phyloP scores from a whole-genome alignment of 2,113 vertebrate genomes.

The Erythrolamprus reginae region DNA sequence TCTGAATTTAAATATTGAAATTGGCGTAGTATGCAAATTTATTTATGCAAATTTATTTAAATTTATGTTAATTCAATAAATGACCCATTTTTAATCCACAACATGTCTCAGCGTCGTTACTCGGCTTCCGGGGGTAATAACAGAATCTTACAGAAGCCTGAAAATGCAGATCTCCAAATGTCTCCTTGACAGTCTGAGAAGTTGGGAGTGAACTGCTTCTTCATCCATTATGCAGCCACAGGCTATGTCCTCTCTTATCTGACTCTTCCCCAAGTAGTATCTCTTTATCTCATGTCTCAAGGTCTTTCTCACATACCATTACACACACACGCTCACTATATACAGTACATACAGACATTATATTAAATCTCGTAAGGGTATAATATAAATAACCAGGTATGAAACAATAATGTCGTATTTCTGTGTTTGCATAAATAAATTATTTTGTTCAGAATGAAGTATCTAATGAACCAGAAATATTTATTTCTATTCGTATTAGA shows the following conservation, averaged over 20 bases:
- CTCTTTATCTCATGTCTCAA: neutral
- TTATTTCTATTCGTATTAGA: neutral
- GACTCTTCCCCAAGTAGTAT: neutral
- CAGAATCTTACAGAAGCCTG: neutral
- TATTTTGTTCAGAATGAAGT: neutral
- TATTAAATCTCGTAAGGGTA: too few relatives aligned
- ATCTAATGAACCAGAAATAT: neutral
- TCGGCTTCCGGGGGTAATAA: too few relatives aligned
- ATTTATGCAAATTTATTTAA: too few relatives aligned
- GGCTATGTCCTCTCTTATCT: neutral
- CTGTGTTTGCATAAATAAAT: neutral
- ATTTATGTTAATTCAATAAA: too few relatives aligned
- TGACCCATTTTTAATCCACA: too few relatives aligned
- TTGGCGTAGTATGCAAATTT: too few relatives aligned
- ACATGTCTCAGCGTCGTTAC: too few relatives aligned
- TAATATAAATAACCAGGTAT: too few relatives aligned
- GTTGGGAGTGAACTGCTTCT: neutral
- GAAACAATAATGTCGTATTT: too few relatives aligned
- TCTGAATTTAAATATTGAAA: too few relatives aligned
- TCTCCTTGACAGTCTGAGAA: neutral
- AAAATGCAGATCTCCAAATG: neutral
- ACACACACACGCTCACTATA: neutral
- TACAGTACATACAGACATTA: too few relatives aligned
- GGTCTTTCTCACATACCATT: neutral
- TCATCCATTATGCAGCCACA: neutral